Evolutionary conservation across 2,888 invertebrate species (phyloP).

Genomic region (Drosophila monieri): DNA sequence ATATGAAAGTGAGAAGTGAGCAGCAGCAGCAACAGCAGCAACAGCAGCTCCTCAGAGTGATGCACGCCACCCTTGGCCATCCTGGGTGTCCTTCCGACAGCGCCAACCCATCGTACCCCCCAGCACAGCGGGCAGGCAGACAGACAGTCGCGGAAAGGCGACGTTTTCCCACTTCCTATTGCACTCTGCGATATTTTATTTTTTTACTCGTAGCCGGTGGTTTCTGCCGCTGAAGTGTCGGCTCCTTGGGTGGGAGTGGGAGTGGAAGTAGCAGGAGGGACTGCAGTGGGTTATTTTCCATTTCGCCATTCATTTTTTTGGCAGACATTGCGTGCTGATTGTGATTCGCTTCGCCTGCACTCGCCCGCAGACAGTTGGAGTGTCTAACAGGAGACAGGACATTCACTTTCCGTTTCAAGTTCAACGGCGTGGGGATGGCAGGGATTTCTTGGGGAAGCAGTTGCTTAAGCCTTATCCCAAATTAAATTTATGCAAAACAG

Average conservation of each 20-base stretch:
- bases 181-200: conserved; percentile 47
- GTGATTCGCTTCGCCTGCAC: conserved; percentile 61
- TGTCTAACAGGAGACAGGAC: conserved; percentile 72
- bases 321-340: conserved; percentile 71
- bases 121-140: conserved; percentile 39
- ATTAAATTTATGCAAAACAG: neutral
- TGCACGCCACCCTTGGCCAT: conserved; percentile 7
- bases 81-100: neutral
- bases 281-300: conserved; percentile 53
- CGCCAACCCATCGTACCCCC: neutral
- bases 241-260: conserved; percentile 1
- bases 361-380: conserved; percentile 67
- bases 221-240: conserved; percentile 21
- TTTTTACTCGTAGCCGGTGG: conserved; percentile 9
- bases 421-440: conserved; percentile 55
- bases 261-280: conserved; percentile 21
- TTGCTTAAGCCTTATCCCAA: conserved; percentile 10
- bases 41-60: conserved; percentile 17
- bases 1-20: conserved; percentile 44
- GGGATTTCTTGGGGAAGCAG: conserved; percentile 9
- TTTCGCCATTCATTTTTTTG: conserved; percentile 20
- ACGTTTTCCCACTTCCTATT: conserved; percentile 52
- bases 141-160: conserved; percentile 56
- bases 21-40: conserved; percentile 8
- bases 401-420: conserved; percentile 79